Evolutionary conservation across 2,113 vertebrate genomes (phyloP), one percentile per base, ranked within the genome.

Genomic region (Podiceps cristatus): DNA sequence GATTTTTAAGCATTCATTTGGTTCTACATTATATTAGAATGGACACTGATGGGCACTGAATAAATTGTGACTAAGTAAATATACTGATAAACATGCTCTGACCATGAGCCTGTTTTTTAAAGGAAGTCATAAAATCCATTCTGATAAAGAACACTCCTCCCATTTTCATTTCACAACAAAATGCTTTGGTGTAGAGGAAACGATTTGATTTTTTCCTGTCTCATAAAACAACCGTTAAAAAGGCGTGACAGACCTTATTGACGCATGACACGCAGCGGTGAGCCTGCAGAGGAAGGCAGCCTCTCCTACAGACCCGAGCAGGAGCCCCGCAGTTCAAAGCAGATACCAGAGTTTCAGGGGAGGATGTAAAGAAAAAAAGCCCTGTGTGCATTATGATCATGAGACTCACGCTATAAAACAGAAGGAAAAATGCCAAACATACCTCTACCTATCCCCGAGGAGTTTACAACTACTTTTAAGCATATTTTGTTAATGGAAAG

Each of bases 41-140:
- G 2, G 78, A 28, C 69, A 37, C 55, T 23, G 79, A 81, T 27
- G 47, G 68, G 52, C 45, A 50, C 59, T 6, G 58, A 37, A 29
- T 80, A 58, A 82, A 55, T 5, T 3, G 27, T 27, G 82, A 49
- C 24, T 47, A 17, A 13, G 78, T 27, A 56, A 91, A 89, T 13
- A 35, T 0, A 47, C 72, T 6, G 88, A 92, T 56, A 94, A 94
- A 88, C 64, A 85, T 18, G 0, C 55, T 60, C 86, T 74, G 75
- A 49, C 91, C 73, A 23, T 5, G 52, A 97, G 76, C 66, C 28
- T 80, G 47, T n/a, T 86, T 96, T 96, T 87, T 20, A 94, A 91
- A 96, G 98, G 98, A 98, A 98, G 95, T 97, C 97, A 98, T 98
- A 98, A 98, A 98, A 83, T 55, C 88, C 67, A 17, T 47, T 58